These are phyloP conservation scores for Tenthredo livida DNA, from an alignment of 2,888 invertebrate genomes.

Conservation along the genomic window DNA sequence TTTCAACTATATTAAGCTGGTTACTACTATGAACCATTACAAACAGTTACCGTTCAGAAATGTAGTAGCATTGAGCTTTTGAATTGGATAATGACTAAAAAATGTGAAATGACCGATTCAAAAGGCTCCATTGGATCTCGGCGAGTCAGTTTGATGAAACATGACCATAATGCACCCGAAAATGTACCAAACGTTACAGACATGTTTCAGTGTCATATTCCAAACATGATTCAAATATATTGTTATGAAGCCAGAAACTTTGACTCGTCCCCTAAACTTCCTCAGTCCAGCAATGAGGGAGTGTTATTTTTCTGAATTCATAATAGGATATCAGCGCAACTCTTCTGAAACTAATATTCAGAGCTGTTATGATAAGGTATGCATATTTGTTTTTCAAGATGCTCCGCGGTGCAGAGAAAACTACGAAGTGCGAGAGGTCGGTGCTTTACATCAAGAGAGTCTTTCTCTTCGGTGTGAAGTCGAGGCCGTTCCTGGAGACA, in stretches of 20 bases:
- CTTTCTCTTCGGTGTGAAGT: constrained; percentile 90
- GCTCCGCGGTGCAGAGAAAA: constrained; percentile 89
- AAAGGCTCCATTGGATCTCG: background rate
- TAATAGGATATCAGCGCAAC: no score
- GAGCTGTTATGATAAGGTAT: background rate
- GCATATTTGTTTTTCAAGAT: constrained; percentile 79
- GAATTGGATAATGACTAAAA: background rate
- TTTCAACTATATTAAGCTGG: no score
- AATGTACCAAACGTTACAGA: background rate
- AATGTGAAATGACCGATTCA: background rate
- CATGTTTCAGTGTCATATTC: background rate
- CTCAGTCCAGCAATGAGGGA: no score
- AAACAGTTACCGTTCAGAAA: no score
- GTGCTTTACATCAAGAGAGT: constrained; percentile 87
- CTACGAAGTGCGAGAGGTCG: constrained; percentile 85
- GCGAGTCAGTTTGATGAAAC: no score
- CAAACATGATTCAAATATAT: background rate
- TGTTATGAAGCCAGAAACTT: background rate
- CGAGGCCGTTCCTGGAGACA: constrained; percentile 87
- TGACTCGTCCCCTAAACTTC: background rate
- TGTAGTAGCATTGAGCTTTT: background rate
- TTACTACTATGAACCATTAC: no score
- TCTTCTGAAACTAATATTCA: background rate
- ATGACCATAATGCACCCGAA: background rate
- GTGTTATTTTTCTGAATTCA: no score